Evolutionary conservation across 2,888 invertebrate genomes (phyloP).

Genomic region (Ferdinandea cuprea): DNA sequence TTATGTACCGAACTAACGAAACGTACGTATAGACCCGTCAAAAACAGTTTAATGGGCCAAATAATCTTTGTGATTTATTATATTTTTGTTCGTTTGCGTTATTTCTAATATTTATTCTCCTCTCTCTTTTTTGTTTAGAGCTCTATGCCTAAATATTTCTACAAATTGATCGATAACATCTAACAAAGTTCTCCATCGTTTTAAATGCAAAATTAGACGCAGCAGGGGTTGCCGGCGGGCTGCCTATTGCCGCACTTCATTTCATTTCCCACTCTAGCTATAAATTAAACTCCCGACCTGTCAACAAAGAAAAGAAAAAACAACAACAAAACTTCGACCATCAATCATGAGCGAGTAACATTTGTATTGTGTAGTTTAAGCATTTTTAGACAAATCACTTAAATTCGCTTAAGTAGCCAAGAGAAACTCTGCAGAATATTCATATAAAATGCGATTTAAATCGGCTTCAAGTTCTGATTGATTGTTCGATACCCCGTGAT

Average conservation of each 20-base stretch:
- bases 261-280: not conserved
- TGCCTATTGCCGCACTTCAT: not conserved
- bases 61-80: too few species aligned
- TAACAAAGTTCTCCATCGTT: not conserved
- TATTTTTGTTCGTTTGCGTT: too few species aligned
- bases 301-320: too few species aligned
- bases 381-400: slow-evolving; percentile 67
- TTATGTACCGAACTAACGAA: too few species aligned
- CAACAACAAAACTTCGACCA: slow-evolving; percentile 46
- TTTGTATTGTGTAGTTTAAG: slow-evolving; percentile 33
- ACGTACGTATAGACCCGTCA: too few species aligned
- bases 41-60: too few species aligned
- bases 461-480: slow-evolving; percentile 53
- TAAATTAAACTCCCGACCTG: slow-evolving; percentile 48
- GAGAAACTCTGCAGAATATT: slow-evolving; percentile 31
- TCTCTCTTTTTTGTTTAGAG: not conserved
- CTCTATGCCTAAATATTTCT: not conserved
- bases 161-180: slow-evolving; percentile 5
- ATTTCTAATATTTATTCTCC: too few species aligned
- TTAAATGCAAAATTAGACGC: slow-evolving; percentile 1
- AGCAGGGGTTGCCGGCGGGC: not conserved
- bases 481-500: slow-evolving; percentile 51
- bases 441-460: slow-evolving; percentile 45
- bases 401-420: slow-evolving; percentile 43
- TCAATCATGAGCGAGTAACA: slow-evolving; percentile 49